phyloP scores from a whole-genome alignment of 2,797 vertebrate species.

The Sphenopsis melanotis region DNA sequence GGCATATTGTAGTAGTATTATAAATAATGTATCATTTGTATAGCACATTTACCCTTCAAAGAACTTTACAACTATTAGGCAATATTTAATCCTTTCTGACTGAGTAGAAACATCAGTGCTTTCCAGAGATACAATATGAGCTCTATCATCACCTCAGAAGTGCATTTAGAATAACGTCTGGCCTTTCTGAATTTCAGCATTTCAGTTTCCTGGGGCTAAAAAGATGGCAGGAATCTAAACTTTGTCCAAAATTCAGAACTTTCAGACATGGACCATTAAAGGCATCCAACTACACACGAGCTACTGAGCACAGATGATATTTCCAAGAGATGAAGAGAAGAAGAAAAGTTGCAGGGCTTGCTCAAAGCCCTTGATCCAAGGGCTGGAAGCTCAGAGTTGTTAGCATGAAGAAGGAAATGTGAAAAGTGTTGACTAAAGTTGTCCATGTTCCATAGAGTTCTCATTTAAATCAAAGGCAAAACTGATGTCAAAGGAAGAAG shows the following conservation, averaged over 20 bases:
- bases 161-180: neutral
- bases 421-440: neutral
- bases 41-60: slow-evolving; percentile 32
- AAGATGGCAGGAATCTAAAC: neutral
- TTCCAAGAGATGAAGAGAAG: neutral
- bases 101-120: neutral
- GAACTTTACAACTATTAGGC: neutral
- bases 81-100: neutral
- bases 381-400: neutral
- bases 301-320: neutral
- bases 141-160: neutral
- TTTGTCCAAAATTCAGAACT: neutral
- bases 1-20: neutral
- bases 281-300: neutral
- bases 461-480: neutral
- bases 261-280: neutral
- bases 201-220: neutral
- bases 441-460: neutral
- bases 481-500: neutral
- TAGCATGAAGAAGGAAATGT: neutral
- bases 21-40: neutral
- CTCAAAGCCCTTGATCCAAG: neutral
- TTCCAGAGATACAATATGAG: neutral
- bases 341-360: neutral
- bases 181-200: neutral